phyloP scores from a whole-genome alignment of 2,888 invertebrate species.

The Arge pagana region DNA sequence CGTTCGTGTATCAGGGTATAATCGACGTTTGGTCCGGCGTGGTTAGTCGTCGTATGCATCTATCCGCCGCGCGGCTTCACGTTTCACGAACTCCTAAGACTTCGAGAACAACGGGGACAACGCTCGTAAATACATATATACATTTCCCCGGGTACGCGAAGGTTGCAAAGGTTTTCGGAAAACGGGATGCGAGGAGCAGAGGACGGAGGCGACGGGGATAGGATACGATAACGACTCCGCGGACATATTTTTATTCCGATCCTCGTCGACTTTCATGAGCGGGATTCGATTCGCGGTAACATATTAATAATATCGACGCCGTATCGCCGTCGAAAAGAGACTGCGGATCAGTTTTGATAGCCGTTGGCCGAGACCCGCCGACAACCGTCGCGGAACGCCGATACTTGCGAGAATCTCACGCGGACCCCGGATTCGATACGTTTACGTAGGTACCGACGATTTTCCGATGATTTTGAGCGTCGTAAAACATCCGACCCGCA shows the following conservation, averaged over 20 bases:
- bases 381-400: conserved; percentile 25
- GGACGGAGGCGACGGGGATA: neutral
- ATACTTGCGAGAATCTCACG: conserved; percentile 1
- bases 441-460: conserved; percentile 15
- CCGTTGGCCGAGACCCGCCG: conserved; percentile 34
- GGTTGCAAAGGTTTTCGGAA: neutral
- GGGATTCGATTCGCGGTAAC: conserved; percentile 57
- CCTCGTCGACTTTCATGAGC: conserved; percentile 58
- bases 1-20: neutral
- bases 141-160: no score
- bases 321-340: neutral
- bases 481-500: conserved; percentile 53
- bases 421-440: conserved; percentile 21
- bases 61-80: neutral
- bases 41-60: conserved; percentile 1
- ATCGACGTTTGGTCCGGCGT: conserved; percentile 8
- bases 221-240: conserved; percentile 30
- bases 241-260: conserved; percentile 55
- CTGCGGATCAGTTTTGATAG: neutral
- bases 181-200: neutral
- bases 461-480: conserved; percentile 43
- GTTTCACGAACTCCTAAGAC: no score
- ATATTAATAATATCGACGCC: conserved; percentile 55
- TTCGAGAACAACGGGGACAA: neutral
- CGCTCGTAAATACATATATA: neutral